A percentile compares a stretch with the other conserved stretches of the same genome.
phyloP scores from a whole-genome alignment of 2,113 vertebrate genomes.

The human (Homo sapiens) region GRCh38 chr9:37640001-37640500 shows the following conservation, averaged over 20 bases:
- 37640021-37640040: not conserved
- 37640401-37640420: slow-evolving; percentile 56
- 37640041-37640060: not conserved
- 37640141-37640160: not conserved
- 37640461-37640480: slow-evolving; percentile 68
- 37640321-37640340: not conserved
- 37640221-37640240: not conserved
- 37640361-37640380: slow-evolving; percentile 59
- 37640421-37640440: slow-evolving; percentile 74
- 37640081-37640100: not conserved
- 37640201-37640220: not conserved
- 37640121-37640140: not conserved
- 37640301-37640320: not conserved
- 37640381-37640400: slow-evolving; percentile 31
- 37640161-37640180: not conserved
- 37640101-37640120: not conserved
- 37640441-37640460: slow-evolving; percentile 69
- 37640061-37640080: not conserved
- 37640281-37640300: not conserved
- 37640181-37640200: not conserved
- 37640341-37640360: not conserved
- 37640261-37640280: not conserved
- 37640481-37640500: slow-evolving; percentile 64
- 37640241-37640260: not conserved
- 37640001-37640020: not conserved